A percentile compares a stretch with the other conserved stretches of the same genome.
Conservation (phyloP, 2,888 invertebrate species). For the Proisotoma minuta region DNA sequence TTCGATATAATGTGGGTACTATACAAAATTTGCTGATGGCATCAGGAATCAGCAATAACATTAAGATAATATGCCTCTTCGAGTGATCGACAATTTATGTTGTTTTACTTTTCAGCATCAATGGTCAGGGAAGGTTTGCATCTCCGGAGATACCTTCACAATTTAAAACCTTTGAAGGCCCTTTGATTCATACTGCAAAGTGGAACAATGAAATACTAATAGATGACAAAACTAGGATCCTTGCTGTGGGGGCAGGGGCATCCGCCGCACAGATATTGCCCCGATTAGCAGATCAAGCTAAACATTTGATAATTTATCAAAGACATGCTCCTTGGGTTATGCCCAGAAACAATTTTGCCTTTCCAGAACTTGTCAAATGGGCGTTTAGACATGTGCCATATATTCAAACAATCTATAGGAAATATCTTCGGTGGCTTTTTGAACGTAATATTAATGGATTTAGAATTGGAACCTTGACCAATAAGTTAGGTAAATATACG, state of each 20-base stretch:
- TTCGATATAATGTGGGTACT: constrained; percentile 24
- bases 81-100: not conserved
- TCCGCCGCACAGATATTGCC: constrained; percentile 26
- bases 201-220: constrained; percentile 17
- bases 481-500: constrained; percentile 14
- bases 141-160: constrained; percentile 34
- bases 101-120: too few species aligned
- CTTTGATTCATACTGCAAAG: constrained; percentile 33
- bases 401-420: constrained; percentile 13
- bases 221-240: constrained; percentile 4
- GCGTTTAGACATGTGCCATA: constrained; percentile 20
- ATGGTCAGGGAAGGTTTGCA: constrained; percentile 27
- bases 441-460: constrained; percentile 12
- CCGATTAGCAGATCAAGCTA: constrained; percentile 23
- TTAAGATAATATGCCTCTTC: too few species aligned
- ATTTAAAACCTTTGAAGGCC: constrained; percentile 31
- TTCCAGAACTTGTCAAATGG: constrained; percentile 15
- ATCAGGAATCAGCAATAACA: too few species aligned
- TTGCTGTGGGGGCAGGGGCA: constrained; percentile 24
- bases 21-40: not conserved
- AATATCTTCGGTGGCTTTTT: constrained; percentile 7
- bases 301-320: constrained; percentile 28
- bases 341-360: constrained; percentile 18
- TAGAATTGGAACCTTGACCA: constrained; percentile 10
- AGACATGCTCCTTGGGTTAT: constrained; percentile 27